A percentile compares a stretch with the other conserved stretches of the same genome.
Conservation (phyloP, 2,113 vertebrate genomes). For the Notechis scutatus region DNA sequence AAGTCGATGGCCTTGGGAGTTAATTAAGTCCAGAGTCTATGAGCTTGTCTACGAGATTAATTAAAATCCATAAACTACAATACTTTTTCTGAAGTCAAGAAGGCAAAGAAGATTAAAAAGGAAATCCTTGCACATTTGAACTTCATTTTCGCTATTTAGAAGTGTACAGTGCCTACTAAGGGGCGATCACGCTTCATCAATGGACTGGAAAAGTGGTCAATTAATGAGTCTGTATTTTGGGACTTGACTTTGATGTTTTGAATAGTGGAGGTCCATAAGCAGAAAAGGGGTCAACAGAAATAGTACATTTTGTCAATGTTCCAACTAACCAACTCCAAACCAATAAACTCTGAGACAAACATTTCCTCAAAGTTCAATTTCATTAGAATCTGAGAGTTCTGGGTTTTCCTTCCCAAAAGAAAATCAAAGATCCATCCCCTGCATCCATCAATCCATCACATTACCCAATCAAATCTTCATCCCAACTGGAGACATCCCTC, state of each 20-base stretch:
- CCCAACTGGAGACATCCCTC: too few species aligned
- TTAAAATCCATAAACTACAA: constrained; percentile 24
- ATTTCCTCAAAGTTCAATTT: too few species aligned
- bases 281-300: background rate
- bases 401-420: too few species aligned
- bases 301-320: background rate
- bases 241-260: background rate
- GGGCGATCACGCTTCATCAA: background rate
- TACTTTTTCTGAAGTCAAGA: background rate
- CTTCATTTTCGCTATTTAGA: background rate
- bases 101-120: background rate
- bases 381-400: too few species aligned
- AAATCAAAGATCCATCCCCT: too few species aligned
- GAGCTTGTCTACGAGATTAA: constrained; percentile 18
- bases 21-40: constrained; percentile 12
- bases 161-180: background rate
- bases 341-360: too few species aligned
- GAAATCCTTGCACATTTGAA: constrained; percentile 1
- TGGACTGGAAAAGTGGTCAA: background rate
- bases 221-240: background rate
- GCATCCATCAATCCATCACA: too few species aligned
- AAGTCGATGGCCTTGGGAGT: constrained; percentile 19
- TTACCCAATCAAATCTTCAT: too few species aligned
- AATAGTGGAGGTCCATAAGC: too few species aligned
- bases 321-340: too few species aligned